Evolutionary conservation across 2,797 vertebrate species (phyloP).

Genomic region (Sebastolobus altivelis): DNA sequence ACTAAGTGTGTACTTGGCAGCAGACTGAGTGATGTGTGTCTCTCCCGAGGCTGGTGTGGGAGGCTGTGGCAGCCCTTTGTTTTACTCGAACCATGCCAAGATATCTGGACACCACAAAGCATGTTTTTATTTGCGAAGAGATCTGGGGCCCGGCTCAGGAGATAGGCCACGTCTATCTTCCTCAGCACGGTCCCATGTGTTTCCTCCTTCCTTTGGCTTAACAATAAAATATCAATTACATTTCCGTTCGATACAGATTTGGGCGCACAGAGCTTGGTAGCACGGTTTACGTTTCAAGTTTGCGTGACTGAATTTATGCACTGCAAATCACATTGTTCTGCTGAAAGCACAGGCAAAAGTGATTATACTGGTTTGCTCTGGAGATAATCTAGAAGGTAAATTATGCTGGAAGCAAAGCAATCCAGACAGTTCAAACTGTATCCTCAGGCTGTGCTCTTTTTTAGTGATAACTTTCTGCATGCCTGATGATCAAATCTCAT

Average conservation of each 20-base stretch:
- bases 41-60: constrained; percentile 50
- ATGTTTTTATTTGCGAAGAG: constrained; percentile 72
- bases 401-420: neutral
- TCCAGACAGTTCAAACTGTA: neutral
- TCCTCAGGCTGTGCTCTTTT: neutral
- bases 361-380: neutral
- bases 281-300: constrained; percentile 14
- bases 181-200: constrained; percentile 66
- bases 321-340: constrained; percentile 9
- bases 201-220: constrained; percentile 81
- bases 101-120: constrained; percentile 79
- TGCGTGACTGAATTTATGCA: constrained; percentile 4
- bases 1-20: constrained; percentile 52
- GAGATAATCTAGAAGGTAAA: neutral
- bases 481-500: neutral
- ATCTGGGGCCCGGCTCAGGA: constrained; percentile 57
- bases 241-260: constrained; percentile 63
- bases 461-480: neutral
- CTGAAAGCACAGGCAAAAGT: neutral
- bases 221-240: constrained; percentile 80
- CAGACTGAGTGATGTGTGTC: constrained; percentile 49
- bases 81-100: constrained; percentile 73
- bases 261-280: constrained; percentile 46
- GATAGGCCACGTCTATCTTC: constrained; percentile 72
- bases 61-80: constrained; percentile 68